Percentiles rank a stretch among this genome's conserved stretches.
Evolutionary conservation across 2,888 invertebrate species (phyloP).

Genomic region (Colostygia pectinataria): DNA sequence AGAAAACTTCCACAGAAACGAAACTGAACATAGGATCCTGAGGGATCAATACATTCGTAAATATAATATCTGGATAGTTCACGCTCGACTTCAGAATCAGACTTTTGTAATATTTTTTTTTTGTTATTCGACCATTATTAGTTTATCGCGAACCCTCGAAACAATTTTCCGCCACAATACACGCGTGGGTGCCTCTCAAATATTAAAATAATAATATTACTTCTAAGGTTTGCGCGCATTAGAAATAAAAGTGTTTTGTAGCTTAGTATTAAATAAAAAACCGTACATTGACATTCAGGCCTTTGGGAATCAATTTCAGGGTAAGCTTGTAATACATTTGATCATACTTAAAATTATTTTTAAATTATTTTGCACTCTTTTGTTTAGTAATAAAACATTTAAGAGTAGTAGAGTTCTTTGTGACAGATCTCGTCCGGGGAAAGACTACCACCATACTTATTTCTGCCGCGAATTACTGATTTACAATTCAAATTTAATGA

Average conservation of each 20-base stretch:
- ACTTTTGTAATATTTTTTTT: constrained; percentile 51
- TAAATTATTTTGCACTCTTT: not conserved
- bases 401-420: no score
- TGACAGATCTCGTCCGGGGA: no score
- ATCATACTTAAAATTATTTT: not conserved
- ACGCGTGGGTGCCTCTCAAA: constrained; percentile 23
- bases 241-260: constrained; percentile 8
- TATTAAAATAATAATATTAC: constrained; percentile 22
- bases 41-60: constrained; percentile 79
- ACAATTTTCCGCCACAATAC: constrained; percentile 35
- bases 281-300: constrained; percentile 15
- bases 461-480: no score
- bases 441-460: no score
- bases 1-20: constrained; percentile 79
- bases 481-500: no score
- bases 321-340: constrained; percentile 15
- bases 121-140: constrained; percentile 55
- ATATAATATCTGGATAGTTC: constrained; percentile 77
- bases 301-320: constrained; percentile 20
- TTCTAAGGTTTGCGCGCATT: constrained; percentile 3
- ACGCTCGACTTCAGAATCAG: constrained; percentile 58
- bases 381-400: not conserved
- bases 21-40: constrained; percentile 75
- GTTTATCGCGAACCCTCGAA: constrained; percentile 44
- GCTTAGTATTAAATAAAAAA: constrained; percentile 13